phyloP scores from a whole-genome alignment of 2,888 invertebrate species.

The Lasioglossum lativentre region DNA sequence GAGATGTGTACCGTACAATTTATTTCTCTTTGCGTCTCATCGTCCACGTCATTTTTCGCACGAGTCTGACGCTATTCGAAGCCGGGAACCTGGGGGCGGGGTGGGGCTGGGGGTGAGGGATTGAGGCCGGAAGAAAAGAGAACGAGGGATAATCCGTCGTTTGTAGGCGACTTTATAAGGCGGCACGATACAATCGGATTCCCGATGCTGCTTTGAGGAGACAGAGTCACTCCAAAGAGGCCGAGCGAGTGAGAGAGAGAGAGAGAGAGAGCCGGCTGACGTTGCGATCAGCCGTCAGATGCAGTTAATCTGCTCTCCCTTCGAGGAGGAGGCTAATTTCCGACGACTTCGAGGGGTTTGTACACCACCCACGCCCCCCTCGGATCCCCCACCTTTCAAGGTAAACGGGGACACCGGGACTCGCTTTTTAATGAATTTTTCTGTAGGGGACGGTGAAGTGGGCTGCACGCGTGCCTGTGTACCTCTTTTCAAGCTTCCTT shows the following conservation, averaged over 20 bases:
- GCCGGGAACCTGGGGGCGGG: not conserved
- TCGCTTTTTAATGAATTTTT: conserved; percentile 42
- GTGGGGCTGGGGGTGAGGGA: not conserved
- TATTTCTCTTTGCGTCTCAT: conserved; percentile 23
- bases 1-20: conserved; percentile 21
- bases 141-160: conserved; percentile 44
- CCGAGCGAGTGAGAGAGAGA: not conserved
- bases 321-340: conserved; percentile 17
- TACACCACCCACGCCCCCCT: not conserved
- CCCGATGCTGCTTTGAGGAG: conserved; percentile 15
- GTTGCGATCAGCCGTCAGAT: conserved; percentile 26
- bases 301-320: conserved; percentile 29
- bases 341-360: conserved; percentile 22
- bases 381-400: not conserved
- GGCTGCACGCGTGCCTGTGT: not conserved
- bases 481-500: not conserved
- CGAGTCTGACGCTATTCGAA: not conserved
- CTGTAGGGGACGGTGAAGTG: not conserved
- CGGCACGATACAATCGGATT: conserved; percentile 40
- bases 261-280: not conserved
- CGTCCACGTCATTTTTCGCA: conserved; percentile 38
- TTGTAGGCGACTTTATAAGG: conserved; percentile 35
- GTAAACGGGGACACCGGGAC: conserved; percentile 13
- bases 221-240: not conserved
- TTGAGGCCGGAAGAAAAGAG: not conserved